phyloP scores from a whole-genome alignment of 1,140 invertebrate genomes.

The Cataglyphis hispanica region DNA sequence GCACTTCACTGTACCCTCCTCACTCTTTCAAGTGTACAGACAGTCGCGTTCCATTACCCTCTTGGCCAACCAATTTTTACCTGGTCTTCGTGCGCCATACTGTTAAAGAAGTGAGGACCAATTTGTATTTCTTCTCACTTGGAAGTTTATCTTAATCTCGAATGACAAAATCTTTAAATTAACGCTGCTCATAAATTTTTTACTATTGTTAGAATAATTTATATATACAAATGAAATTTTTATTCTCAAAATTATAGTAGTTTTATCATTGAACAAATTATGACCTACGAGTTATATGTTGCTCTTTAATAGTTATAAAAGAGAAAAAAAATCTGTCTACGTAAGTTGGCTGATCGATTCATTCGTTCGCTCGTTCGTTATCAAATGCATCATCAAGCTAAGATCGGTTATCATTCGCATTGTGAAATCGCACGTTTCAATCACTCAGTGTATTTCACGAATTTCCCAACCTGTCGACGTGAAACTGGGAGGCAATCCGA shows the following conservation, averaged over 20 bases:
- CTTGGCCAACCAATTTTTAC: conserved; percentile 73
- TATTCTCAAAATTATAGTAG: neutral
- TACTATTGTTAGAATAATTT: neutral
- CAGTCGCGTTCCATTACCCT: conserved; percentile 78
- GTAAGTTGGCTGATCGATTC: neutral
- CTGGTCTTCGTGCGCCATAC: conserved; percentile 57
- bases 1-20: conserved; percentile 67
- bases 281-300: neutral
- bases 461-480: conserved; percentile 74
- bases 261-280: conserved; percentile 9
- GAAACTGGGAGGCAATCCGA: conserved; percentile 71
- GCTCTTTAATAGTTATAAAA: neutral
- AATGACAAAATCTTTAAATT: neutral
- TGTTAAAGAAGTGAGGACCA: conserved; percentile 61
- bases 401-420: conserved; percentile 60
- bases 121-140: conserved; percentile 50
- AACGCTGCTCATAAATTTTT: neutral
- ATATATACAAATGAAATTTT: neutral
- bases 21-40: conserved; percentile 72
- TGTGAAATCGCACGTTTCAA: conserved; percentile 64
- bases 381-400: neutral
- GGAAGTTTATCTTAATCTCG: conserved; percentile 6
- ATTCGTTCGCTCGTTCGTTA: conserved; percentile 5
- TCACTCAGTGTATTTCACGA: conserved; percentile 69
- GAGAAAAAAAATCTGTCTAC: neutral